Base-by-base conservation (phyloP, 2,888 invertebrate genomes). In the Troides oblongomaculatus region DNA sequence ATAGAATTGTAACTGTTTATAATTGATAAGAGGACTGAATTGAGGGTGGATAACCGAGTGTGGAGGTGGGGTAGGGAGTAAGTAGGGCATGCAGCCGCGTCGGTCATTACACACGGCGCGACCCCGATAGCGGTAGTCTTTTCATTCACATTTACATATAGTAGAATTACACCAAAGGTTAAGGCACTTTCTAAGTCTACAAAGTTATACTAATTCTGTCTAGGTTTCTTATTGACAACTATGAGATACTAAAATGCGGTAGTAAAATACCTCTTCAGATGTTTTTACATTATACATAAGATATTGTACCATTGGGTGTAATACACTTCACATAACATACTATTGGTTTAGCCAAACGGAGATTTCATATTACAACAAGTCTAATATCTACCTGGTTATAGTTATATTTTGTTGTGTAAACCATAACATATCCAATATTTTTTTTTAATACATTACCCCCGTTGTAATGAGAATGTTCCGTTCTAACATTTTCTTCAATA, bases 61-160 rank as follows among this genome's bases (percentile, higher is more conserved):
- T 30, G 61, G 64, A 50, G 69, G 21, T 46, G 30, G 64, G 6
- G n/a, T 17, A 39, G 64, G 60, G 60, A 39, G 36, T 21, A 61
- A 69, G 57, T 69, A 61, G 65, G 69, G 30, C 69, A 66, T 62
- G 69, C 65, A 62, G 64, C 46, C 69, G 69, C 65, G 69, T 61
- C 69, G 61, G 69, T 69, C 69, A 65, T 65, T 69, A 69, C 69
- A 66, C 69, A 62, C 69, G 23, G 62, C 60, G 46, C 61, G 69
- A 69, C 69, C 69, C 58, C 69, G 62, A 66, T 65, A 46, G 43
- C 64, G 43, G 64, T 23, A 12, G 36, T 56, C 25, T 66, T 50
- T 66, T 70, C 66, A 70, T 70, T 70, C 70, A 66, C 39, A 63
- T 63, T 66, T 63, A 66, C 53, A 60, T 69, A 46, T 25, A 25